phyloP scores from a whole-genome alignment of 2,113 vertebrate genomes.

The Papio anubis region DNA sequence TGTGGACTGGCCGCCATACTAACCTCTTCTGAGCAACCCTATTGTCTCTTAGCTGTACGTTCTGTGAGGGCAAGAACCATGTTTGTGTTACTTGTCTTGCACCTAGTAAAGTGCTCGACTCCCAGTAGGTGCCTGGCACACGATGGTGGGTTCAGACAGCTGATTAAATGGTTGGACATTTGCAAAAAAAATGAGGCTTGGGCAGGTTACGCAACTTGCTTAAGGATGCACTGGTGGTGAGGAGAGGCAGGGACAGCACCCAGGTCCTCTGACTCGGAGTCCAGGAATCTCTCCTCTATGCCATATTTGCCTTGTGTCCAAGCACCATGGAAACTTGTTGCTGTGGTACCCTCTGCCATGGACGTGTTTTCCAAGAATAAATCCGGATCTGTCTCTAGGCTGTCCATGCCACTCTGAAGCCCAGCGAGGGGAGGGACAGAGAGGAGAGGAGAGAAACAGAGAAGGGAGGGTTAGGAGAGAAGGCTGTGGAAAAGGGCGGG shows the following conservation, averaged over 20 bases:
- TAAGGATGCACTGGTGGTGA: not conserved
- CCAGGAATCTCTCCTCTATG: not conserved
- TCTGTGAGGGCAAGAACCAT: not conserved
- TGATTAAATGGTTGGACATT: not conserved
- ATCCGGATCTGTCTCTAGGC: constrained; percentile 54
- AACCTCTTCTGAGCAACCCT: not conserved
- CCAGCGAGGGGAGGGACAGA: not conserved
- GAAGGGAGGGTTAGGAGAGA: not conserved
- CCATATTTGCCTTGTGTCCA: constrained; percentile 47
- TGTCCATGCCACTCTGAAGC: not conserved
- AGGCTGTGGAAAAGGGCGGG: not conserved
- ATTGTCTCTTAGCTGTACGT: not conserved
- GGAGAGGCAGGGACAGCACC: not conserved
- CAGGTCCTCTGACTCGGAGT: not conserved
- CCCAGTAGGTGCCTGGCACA: not conserved
- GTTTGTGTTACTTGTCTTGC: not conserved
- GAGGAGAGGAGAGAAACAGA: not conserved
- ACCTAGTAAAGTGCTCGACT: too few species aligned
- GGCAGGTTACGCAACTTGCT: not conserved
- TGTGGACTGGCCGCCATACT: not conserved
- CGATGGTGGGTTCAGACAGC: not conserved
- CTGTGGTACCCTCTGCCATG: constrained; percentile 57
- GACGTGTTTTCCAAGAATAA: constrained; percentile 61
- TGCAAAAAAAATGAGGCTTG: not conserved
- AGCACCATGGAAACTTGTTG: constrained; percentile 76